Evolutionary conservation across 2,888 invertebrate species (phyloP), one percentile per base, ranked within the genome.

Genomic region (Cheilosia urbana): DNA sequence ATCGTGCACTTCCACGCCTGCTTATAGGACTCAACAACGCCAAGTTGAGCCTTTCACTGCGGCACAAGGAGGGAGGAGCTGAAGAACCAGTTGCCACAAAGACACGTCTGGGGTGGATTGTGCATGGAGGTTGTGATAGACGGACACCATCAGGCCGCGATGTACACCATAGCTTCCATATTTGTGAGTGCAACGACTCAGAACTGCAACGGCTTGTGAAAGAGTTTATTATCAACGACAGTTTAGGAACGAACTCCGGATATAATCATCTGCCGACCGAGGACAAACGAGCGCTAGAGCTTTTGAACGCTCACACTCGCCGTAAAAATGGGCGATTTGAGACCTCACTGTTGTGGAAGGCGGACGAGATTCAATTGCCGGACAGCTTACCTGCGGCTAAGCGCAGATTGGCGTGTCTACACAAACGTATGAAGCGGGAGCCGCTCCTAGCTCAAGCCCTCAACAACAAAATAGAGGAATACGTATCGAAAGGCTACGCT

Each of bases 21-120:
- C 30, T 71, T 15, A 71, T 58, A 24, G 58, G 58, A 13, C 45
- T 71, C 7, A 58, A 71, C 24, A 60, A 49, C 9, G 49, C 58
- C 2, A 30, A 34, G 11, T 11, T 58, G 2, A 47, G 57, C 2
- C 19, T 34, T 21, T 34, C 47, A 4, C 21, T 58, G 6, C 9
- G 21, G 2, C 37, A 24, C 11, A 58, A 6, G n/a, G 49, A 71
- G 17, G 71, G 37, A 40, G 37, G 37, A 11, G 9, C 6, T 2
- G 17, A 21, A 15, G 49, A 58, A 19, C 71, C 58, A 9, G 17
- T 71, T 3, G 49, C 71, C 1, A 49, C 49, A 0, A 49, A 71
- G 7, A 49, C 71, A 2, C 58, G 24, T 6, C 24, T 71, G 19
- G 37, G 58, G 9, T 58, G 58, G 69, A 45, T 58, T n/a, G 24